Conservation (phyloP, 30 jellyfish, hydroid and myxozoan species). For the Cassiopea xamachana region DNA sequence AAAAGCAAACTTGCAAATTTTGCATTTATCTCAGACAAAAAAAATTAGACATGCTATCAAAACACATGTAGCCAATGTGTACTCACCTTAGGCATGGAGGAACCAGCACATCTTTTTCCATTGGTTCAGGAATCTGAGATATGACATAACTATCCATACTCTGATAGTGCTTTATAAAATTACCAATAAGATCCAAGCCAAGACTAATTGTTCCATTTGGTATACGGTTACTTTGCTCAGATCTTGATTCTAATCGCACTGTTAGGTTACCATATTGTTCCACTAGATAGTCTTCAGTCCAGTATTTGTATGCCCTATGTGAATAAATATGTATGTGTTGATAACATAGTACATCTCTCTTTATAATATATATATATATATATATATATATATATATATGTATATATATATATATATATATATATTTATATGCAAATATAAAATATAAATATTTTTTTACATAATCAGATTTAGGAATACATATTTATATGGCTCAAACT, state of each 20-base stretch:
- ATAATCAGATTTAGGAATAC: too few species aligned
- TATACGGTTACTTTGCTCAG: conserved; percentile 17
- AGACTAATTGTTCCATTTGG: conserved; percentile 73
- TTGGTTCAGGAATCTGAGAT: conserved; percentile 80
- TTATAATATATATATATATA: too few species aligned
- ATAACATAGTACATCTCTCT: background rate
- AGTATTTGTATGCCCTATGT: conserved; percentile 54
- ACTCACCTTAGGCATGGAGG: conserved; percentile 75
- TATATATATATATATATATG: too few species aligned
- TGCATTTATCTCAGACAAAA: too few species aligned
- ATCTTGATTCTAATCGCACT: conserved; percentile 69
- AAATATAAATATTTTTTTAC: too few species aligned
- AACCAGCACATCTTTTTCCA: conserved; percentile 67
- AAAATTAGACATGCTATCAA: too few species aligned
- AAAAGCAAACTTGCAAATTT: too few species aligned
- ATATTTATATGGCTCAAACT: too few species aligned
- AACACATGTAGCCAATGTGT: too few species aligned
- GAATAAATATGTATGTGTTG: background rate
- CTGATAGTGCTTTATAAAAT: conserved; percentile 44
- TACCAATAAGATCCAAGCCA: conserved; percentile 60
- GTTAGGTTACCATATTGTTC: conserved; percentile 59
- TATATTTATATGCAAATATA: too few species aligned
- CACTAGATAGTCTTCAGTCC: conserved; percentile 75
- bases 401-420: too few species aligned
- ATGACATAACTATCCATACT: conserved; percentile 55